phyloP scores from a whole-genome alignment of 35 echinoderm and acorn worm species.

The Diadema setosum region DNA sequence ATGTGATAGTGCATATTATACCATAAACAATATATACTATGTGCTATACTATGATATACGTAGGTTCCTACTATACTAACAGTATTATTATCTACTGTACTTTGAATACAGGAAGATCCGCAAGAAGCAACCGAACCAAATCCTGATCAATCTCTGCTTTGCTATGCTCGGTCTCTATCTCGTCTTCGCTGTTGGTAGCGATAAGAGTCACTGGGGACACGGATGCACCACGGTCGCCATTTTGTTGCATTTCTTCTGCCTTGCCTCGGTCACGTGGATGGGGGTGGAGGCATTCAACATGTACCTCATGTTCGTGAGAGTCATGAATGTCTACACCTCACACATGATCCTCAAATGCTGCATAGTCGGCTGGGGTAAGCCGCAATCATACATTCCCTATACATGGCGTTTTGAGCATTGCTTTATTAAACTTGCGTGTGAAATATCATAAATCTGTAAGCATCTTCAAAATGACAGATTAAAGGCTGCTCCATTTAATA shows the following conservation, averaged over 20 bases:
- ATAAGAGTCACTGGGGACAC: not conserved
- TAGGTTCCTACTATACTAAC: not conserved
- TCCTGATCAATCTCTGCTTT: conserved; percentile 47
- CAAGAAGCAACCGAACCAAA: conserved; percentile 29
- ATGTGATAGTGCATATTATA: not conserved
- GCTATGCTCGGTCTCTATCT: conserved; percentile 63
- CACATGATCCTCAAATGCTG: conserved; percentile 44
- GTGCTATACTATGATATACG: not conserved
- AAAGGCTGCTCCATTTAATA: no score
- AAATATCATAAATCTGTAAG: no score
- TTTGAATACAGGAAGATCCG: conserved; percentile 58
- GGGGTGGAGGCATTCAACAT: conserved; percentile 58
- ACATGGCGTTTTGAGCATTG: not conserved
- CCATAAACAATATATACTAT: not conserved
- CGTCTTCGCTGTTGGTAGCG: conserved; percentile 45
- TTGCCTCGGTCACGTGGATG: conserved; percentile 71
- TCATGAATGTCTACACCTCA: conserved; percentile 11
- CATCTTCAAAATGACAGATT: no score
- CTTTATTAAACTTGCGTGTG: no score
- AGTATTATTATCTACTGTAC: not conserved
- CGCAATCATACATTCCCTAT: not conserved
- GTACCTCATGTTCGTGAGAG: conserved; percentile 68
- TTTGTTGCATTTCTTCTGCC: conserved; percentile 60
- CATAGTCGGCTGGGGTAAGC: conserved; percentile 65
- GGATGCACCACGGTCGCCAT: conserved; percentile 55